These are phyloP conservation scores for Deladenus siricidicola DNA, from an alignment of 2,888 invertebrate genomes.

Conservation along the genomic window DNA sequence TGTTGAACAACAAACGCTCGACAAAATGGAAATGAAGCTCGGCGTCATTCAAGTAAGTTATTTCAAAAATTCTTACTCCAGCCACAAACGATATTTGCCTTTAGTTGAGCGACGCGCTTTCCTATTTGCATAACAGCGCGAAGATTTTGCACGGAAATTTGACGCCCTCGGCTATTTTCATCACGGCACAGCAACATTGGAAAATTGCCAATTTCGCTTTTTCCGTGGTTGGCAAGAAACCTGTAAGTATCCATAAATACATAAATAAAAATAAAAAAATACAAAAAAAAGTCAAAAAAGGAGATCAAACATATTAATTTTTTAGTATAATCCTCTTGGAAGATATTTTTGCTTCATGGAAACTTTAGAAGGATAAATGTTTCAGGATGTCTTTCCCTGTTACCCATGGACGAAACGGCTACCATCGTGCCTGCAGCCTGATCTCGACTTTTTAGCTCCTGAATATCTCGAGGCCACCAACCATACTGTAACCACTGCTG, in stretches of 20 bases:
- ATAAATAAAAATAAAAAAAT: too few relatives aligned
- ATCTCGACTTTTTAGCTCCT: slow-evolving; percentile 85
- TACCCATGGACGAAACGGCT: slow-evolving; percentile 82
- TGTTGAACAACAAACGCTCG: slow-evolving; percentile 34
- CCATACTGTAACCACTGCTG: slow-evolving; percentile 64
- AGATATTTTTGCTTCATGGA: background rate
- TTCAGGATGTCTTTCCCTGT: slow-evolving; percentile 70
- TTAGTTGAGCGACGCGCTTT: slow-evolving; percentile 74
- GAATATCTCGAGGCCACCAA: slow-evolving; percentile 66
- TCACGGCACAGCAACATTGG: slow-evolving; percentile 88
- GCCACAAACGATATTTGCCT: background rate
- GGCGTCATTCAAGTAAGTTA: slow-evolving; percentile 42
- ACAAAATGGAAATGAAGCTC: slow-evolving; percentile 47
- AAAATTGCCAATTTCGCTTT: slow-evolving; percentile 82
- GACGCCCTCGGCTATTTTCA: slow-evolving; percentile 80
- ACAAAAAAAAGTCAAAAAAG: too few relatives aligned
- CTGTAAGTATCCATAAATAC: slow-evolving; percentile 24
- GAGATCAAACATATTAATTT: too few relatives aligned
- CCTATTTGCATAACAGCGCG: slow-evolving; percentile 79
- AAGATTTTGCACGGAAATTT: slow-evolving; percentile 86
- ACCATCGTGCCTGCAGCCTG: slow-evolving; percentile 85
- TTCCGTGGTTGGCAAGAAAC: slow-evolving; percentile 42
- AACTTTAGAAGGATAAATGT: slow-evolving; percentile 28
- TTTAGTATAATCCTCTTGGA: slow-evolving; percentile 13
- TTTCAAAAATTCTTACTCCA: background rate